Evolutionary conservation across 2,888 invertebrate species (phyloP).

Genomic region (Drosophila atroscutellata): DNA sequence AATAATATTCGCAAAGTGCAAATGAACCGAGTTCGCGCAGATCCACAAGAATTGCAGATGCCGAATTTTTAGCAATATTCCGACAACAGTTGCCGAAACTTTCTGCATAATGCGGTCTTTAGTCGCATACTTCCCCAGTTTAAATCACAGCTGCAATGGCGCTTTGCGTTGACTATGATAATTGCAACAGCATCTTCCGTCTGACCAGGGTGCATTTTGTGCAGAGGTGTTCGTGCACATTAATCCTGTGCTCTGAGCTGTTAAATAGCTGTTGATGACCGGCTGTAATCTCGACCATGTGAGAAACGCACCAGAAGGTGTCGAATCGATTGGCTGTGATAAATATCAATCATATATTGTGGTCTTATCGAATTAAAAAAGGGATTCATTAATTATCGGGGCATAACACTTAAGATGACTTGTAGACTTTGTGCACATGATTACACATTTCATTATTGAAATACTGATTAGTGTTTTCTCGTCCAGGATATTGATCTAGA

Average conservation of each 20-base stretch:
- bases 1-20: constrained; percentile 46
- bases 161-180: background rate
- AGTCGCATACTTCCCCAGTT: constrained; percentile 32
- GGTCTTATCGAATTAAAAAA: background rate
- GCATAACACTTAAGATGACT: background rate
- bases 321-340: background rate
- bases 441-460: too few relatives aligned
- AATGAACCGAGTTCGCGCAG: constrained; percentile 39
- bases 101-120: constrained; percentile 48
- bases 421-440: background rate
- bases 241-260: constrained; percentile 9
- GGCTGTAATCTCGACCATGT: background rate
- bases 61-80: background rate
- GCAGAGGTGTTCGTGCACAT: background rate
- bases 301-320: background rate
- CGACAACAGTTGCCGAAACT: constrained; percentile 13
- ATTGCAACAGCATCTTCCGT: constrained; percentile 8
- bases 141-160: constrained; percentile 34
- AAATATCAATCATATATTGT: background rate
- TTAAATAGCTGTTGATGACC: background rate
- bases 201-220: background rate
- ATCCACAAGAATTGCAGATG: constrained; percentile 3
- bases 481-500: background rate
- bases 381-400: background rate
- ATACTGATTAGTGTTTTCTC: too few relatives aligned